Conservation (phyloP, 2,888 invertebrate genomes). For the Gastracanthus pulcherrimus region DNA sequence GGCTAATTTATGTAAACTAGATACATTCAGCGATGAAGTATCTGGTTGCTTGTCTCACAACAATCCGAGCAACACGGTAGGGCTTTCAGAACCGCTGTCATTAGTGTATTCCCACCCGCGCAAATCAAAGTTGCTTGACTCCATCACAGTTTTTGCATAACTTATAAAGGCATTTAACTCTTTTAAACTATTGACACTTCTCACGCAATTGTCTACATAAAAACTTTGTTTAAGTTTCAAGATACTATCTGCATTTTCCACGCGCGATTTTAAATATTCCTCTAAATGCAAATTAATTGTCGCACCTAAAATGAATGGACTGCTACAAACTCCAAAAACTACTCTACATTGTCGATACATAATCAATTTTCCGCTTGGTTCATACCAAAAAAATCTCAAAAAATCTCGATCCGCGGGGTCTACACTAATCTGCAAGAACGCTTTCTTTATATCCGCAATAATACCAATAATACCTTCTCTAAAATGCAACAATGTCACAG, state of each 20-base stretch:
- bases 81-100: not conserved
- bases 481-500: not conserved
- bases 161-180: not conserved
- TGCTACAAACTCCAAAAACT: slow-evolving; percentile 7
- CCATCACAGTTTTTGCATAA: not conserved
- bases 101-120: slow-evolving; percentile 26
- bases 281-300: not conserved
- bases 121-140: not conserved
- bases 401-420: not conserved
- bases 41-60: not conserved
- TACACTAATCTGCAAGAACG: slow-evolving; percentile 20
- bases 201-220: slow-evolving; percentile 22
- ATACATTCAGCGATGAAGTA: not conserved
- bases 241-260: too few species aligned
- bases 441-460: slow-evolving; percentile 5
- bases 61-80: not conserved
- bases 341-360: slow-evolving; percentile 4
- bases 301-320: not conserved
- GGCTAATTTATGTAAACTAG: not conserved
- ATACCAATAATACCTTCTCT: slow-evolving; percentile 5
- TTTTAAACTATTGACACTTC: not conserved
- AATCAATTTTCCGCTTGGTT: not conserved
- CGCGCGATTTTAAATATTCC: too few species aligned
- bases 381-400: slow-evolving; percentile 26
- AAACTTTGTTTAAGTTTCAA: slow-evolving; percentile 1